A percentile compares a stretch with the other conserved stretches of the same genome.
Conservation (phyloP, 2,113 vertebrate genomes). For the human region GRCh38 chr7:152107501-152108000, state of each 20-base stretch:
- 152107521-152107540: neutral
- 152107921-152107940: neutral
- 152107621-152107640: neutral
- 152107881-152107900: neutral
- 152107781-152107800: neutral
- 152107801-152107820: neutral
- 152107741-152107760: neutral
- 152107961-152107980: rapidly evolving
- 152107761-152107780: neutral
- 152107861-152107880: too few relatives aligned
- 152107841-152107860: neutral
- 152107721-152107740: neutral
- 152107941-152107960: neutral
- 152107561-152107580: neutral
- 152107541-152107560: neutral
- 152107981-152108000: neutral
- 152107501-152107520: rapidly evolving
- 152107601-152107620: neutral
- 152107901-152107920: neutral
- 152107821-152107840: neutral
- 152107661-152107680: neutral
- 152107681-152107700: neutral
- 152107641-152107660: neutral
- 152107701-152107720: neutral
- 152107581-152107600: neutral